Base-by-base conservation (phyloP, 2,113 vertebrate species). In the Xiphophorus maculatus region DNA sequence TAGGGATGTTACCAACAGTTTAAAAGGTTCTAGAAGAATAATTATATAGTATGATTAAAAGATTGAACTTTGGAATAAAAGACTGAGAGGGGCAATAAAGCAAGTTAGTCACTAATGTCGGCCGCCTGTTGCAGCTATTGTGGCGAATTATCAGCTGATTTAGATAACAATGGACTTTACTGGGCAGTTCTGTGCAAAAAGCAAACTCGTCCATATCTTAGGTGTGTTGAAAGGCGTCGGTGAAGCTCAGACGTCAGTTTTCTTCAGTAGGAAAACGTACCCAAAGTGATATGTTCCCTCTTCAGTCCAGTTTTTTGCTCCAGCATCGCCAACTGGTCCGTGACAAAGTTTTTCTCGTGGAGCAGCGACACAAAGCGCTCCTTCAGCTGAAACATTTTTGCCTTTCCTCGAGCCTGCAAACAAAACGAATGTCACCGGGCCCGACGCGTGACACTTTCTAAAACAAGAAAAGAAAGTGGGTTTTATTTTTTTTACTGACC, bases 241-340 rank as follows among this genome's bases (percentile, higher is more conserved):
- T 71, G 13, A 28, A 10, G 22, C 1, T 4, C 8, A 7, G 1
- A 32, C 2, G 6, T 35, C 1, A 9, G 1, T 17, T 69, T 10
- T 37, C 15, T 15, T 0, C 0, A 11, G 27, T 22, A 48, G 35
- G 35, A 12, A 37, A 17, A 88, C 94, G 69, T 90, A 98, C 97
- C 97, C 83, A 93, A 51, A 8, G 93, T 92, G 86, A 97, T 86
- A 64, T 95, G 96, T 58, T 94, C 89, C 84, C 95, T 95, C 82
- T 90, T 91, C 42, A 97, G 66, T 22, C 97, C 97, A 19, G 94
- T 96, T 76, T 88, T 95, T 42, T 91, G 71, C 67, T 98, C 97
- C 83, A 97, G 73, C 1, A 73, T 89, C 0, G 82, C 88, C 88
- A 98, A 76, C 73, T 93, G 88, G 5, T 96, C 94, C 0, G 95